Evolutionary conservation across 2,888 invertebrate genomes (phyloP), one percentile per base, ranked within the genome.

Genomic region (Limenitis camilla): DNA sequence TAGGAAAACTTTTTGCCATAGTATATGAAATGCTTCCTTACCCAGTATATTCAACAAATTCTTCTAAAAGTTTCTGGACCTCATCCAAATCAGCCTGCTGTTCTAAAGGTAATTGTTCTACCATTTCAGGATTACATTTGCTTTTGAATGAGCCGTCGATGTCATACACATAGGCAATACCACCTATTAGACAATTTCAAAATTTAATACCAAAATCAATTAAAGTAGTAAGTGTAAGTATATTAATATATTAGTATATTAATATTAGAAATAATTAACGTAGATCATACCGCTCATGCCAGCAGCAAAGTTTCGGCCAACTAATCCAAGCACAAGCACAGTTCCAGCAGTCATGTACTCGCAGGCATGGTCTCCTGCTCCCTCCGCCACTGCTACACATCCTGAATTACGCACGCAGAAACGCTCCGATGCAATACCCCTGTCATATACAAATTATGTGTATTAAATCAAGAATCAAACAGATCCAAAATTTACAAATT

Each of bases 331-430:
- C 68, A 99, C 94, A 46, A 99, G 89, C 58, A 95, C 94, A 54
- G 91, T 86, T 53, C 98, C 98, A 9, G 97, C 98, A 43, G 99
- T 99, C 99, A 99, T 99, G 84, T 99, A 99, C 88, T 99, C 99
- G 89, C 99, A 99, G 53, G 98, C 99, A 83, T 99, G 99, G 88
- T 99, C 99, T 38, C 99, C 99, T 53, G 97, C 98, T 49, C 98
- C 98, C 87, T 99, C 99, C 59, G 96, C 96, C 10, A 99, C 98
- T 9, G 98, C 98, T 31, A 92, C 89, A 38, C 95, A 98, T 4
- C 99, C 99, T 0, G 98, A 98, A 88, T 99, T 99, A 59, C 99
- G 91, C 11, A 99, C 99, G 76, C 97, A 98, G 89, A 99, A 99
- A 30, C 99, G 92, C 84, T 99, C 99, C 9, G 99, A 98, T 0